Evolutionary conservation across 1,140 invertebrate species (phyloP).

Genomic region (Hermetia illucens): DNA sequence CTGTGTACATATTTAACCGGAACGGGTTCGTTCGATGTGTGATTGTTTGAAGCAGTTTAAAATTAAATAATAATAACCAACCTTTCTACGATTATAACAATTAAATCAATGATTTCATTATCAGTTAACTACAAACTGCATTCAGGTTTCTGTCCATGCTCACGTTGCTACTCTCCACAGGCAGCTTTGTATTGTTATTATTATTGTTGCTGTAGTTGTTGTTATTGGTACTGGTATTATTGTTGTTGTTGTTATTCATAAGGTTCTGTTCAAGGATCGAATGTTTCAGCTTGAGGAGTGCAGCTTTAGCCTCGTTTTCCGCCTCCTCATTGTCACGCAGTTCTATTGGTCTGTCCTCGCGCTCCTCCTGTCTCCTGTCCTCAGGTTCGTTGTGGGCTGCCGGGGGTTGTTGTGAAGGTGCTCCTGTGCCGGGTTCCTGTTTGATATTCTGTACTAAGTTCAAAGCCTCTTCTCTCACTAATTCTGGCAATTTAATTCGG

Average conservation of each 20-base stretch:
- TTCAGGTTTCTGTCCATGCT: background rate
- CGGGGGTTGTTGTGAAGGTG: background rate
- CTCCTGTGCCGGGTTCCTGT: background rate
- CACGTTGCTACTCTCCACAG: background rate
- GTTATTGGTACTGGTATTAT: slow-evolving; percentile 5
- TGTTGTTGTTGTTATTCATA: slow-evolving; percentile 6
- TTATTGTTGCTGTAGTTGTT: slow-evolving; percentile 3
- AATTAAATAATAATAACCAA: too few relatives aligned
- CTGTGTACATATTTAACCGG: too few relatives aligned
- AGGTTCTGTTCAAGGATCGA: slow-evolving; percentile 2
- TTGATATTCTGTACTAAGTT: slow-evolving; percentile 18
- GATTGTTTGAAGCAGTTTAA: too few relatives aligned
- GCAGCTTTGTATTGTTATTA: background rate
- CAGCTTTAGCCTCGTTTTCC: slow-evolving; percentile 5
- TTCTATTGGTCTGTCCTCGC: too few relatives aligned
- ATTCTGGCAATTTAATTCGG: slow-evolving; percentile 6
- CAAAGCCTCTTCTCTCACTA: slow-evolving; percentile 19
- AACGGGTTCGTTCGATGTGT: too few relatives aligned
- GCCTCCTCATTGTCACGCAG: slow-evolving; percentile 2
- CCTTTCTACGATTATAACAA: too few relatives aligned
- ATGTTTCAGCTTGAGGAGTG: background rate
- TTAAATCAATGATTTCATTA: too few relatives aligned
- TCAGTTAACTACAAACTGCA: background rate
- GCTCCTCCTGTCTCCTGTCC: too few relatives aligned
- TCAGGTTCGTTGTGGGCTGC: too few relatives aligned